phyloP scores from a whole-genome alignment of 2,113 vertebrate species.

The Bos indicus region DNA sequence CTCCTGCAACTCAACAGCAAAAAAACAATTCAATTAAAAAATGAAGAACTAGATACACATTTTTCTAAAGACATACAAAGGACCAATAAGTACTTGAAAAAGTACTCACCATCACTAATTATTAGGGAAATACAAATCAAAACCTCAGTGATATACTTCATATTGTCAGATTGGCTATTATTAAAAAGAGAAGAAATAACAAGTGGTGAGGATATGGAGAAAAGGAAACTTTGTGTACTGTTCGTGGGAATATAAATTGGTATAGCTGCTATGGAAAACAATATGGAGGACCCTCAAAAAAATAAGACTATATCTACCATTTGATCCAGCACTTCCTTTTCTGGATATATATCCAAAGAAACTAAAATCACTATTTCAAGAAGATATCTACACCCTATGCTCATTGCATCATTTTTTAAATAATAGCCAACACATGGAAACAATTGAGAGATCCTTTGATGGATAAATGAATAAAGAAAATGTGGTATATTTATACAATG shows the following conservation, averaged over 20 bases:
- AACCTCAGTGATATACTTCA: not conserved
- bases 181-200: not conserved
- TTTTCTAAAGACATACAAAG: not conserved
- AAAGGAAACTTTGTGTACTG: not conserved
- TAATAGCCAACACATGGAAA: not conserved
- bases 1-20: not conserved
- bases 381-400: not conserved
- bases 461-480: not conserved
- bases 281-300: not conserved
- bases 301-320: not conserved
- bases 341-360: not conserved
- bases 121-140: not conserved
- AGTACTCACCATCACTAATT: not conserved
- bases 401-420: not conserved
- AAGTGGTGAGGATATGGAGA: not conserved
- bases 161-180: not conserved
- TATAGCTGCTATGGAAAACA: not conserved
- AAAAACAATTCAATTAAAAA: not conserved
- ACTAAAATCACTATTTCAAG: not conserved
- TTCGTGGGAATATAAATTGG: not conserved
- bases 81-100: not conserved
- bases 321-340: not conserved
- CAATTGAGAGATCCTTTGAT: not conserved
- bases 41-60: not conserved
- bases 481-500: not conserved